These are phyloP conservation scores for Daboia siamensis DNA, from an alignment of 2,113 vertebrate species.

Conservation along the genomic window DNA sequence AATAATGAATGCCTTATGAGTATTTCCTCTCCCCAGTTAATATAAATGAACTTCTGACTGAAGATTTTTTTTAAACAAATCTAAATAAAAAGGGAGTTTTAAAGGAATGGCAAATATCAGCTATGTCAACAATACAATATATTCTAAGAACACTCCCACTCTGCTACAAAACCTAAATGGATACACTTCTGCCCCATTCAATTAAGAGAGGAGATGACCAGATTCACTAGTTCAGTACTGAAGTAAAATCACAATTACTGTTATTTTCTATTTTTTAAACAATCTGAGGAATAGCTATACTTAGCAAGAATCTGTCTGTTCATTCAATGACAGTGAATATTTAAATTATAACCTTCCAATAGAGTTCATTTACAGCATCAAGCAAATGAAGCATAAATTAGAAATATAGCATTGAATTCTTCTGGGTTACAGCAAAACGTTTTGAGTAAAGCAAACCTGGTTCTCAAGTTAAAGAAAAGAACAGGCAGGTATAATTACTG, in stretches of 20 bases:
- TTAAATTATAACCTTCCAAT: slow-evolving; percentile 51
- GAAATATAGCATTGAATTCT: slow-evolving; percentile 41
- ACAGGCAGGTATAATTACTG: background rate
- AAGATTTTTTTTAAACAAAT: background rate
- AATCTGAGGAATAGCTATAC: slow-evolving; percentile 37
- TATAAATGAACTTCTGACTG: background rate
- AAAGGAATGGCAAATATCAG: background rate
- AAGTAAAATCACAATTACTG: background rate
- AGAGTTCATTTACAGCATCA: slow-evolving; percentile 34
- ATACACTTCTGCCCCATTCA: background rate
- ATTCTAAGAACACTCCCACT: background rate
- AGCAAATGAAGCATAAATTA: slow-evolving; percentile 43
- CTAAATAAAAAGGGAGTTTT: background rate
- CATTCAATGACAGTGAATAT: slow-evolving; percentile 31
- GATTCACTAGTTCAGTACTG: background rate
- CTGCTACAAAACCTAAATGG: background rate
- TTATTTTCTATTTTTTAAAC: background rate
- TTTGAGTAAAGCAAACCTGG: slow-evolving; percentile 20
- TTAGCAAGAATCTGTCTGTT: slow-evolving; percentile 36
- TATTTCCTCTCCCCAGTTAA: background rate
- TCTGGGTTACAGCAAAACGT: background rate
- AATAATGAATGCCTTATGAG: background rate
- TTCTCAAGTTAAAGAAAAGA: slow-evolving; percentile 17
- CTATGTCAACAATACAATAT: background rate
- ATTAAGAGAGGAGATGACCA: background rate